Percentiles rank a stretch among this genome's conserved stretches.
Conservation (phyloP, 2,113 vertebrate species). For the Chionomys nivalis region DNA sequence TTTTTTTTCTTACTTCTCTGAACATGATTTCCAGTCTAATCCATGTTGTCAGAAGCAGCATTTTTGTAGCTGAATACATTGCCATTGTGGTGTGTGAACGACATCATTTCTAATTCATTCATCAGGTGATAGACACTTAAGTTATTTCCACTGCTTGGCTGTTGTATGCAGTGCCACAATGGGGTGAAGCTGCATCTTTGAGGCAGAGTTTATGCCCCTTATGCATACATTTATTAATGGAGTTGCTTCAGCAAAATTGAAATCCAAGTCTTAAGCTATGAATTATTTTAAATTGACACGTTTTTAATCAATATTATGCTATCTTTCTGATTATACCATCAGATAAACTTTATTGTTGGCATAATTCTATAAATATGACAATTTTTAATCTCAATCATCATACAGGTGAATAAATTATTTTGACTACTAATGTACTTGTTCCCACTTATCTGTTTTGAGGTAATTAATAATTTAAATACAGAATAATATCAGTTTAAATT, state of each 20-base stretch:
- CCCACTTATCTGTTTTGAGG: background rate
- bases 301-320: background rate
- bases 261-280: background rate
- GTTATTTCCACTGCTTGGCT: background rate
- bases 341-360: background rate
- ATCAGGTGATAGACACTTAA: too few relatives aligned
- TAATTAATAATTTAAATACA: background rate
- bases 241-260: background rate
- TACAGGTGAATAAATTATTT: background rate
- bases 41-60: background rate
- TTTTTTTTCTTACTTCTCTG: background rate
- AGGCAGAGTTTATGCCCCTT: background rate
- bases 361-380: background rate
- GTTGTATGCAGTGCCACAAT: background rate
- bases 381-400: background rate
- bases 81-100: background rate
- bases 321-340: too few relatives aligned
- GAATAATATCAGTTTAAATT: background rate
- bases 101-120: background rate
- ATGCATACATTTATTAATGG: background rate
- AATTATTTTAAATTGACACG: background rate
- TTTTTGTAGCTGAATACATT: background rate
- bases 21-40: background rate
- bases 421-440: background rate
- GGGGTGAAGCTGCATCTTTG: background rate